Conservation (phyloP, 1,140 invertebrate genomes). For the Eulimnadia texana region DNA sequence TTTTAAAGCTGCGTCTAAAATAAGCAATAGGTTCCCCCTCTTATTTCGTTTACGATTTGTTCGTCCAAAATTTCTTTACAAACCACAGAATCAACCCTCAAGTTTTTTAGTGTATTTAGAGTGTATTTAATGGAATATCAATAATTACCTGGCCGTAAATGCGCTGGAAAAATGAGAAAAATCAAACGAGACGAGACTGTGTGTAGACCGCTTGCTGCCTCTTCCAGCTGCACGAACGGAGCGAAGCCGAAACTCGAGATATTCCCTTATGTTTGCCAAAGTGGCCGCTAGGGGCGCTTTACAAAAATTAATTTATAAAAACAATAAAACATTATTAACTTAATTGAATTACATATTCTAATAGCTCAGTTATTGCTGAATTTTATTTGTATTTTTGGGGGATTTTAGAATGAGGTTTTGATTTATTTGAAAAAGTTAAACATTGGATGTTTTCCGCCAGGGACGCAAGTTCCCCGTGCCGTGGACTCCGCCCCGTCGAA, state of each 20-base stretch:
- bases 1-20: too few species aligned
- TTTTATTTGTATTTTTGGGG: too few species aligned
- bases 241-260: background rate
- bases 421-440: background rate
- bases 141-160: slow-evolving; percentile 13
- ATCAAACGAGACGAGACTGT: background rate
- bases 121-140: background rate
- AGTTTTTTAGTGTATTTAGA: background rate
- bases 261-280: background rate
- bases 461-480: too few species aligned
- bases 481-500: background rate
- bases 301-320: background rate
- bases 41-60: too few species aligned
- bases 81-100: background rate
- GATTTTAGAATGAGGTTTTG: too few species aligned
- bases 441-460: background rate
- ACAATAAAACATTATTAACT: background rate
- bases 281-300: slow-evolving; percentile 5
- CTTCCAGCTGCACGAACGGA: slow-evolving; percentile 4
- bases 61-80: too few species aligned
- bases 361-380: too few species aligned
- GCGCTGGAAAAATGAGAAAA: slow-evolving; percentile 10
- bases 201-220: background rate
- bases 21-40: too few species aligned
- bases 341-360: too few species aligned